Percentiles rank a stretch among this genome's conserved stretches.
Conservation (phyloP, 2,113 vertebrate species). For the Corydoras maculifer region DNA sequence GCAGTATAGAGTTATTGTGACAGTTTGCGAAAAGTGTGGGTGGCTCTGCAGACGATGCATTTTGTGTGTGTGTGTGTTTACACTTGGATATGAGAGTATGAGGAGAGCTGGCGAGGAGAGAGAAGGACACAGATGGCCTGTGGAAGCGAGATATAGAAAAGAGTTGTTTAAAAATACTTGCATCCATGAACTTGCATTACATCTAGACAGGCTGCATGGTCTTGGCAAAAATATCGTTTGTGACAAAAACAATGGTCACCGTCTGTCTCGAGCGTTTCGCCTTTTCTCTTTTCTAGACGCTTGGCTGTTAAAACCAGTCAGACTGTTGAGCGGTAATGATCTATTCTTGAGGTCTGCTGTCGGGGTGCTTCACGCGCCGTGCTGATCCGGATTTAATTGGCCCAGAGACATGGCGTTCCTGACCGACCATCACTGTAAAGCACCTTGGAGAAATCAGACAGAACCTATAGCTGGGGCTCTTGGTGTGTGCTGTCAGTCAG, state of each 20-base stretch:
- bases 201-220: conserved; percentile 20
- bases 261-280: too few relatives aligned
- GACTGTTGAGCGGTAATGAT: not conserved
- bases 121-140: conserved; percentile 61
- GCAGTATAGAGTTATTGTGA: conserved; percentile 48
- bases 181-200: conserved; percentile 44
- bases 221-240: conserved; percentile 8
- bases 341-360: not conserved
- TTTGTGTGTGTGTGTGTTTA: conserved; percentile 25
- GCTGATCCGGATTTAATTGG: not conserved
- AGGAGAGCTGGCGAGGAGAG: conserved; percentile 34
- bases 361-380: not conserved
- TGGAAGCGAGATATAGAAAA: conserved; percentile 56
- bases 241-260: conserved; percentile 10
- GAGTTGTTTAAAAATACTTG: conserved; percentile 47
- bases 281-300: not conserved
- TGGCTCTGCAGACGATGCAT: conserved; percentile 29
- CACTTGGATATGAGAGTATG: conserved; percentile 35
- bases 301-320: not conserved
- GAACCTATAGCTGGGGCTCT: conserved; percentile 12
- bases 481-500: not conserved
- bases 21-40: conserved; percentile 44
- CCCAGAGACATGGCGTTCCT: not conserved
- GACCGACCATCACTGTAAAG: not conserved
- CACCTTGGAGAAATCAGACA: conserved; percentile 16